Base-by-base conservation (phyloP, 1,140 invertebrate species). In the Manduca sexta region DNA sequence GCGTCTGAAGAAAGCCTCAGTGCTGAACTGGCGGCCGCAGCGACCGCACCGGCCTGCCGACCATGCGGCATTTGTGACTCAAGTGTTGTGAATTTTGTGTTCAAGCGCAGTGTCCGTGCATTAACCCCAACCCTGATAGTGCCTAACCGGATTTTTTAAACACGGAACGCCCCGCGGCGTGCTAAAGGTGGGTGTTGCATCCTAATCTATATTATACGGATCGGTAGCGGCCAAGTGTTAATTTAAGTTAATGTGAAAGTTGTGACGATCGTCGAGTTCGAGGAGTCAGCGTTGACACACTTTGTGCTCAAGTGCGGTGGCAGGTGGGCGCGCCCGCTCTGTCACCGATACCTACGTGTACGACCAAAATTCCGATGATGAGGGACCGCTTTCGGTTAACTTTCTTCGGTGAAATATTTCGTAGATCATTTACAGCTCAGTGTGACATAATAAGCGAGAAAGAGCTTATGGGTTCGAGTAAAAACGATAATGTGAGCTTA, bases 161-260 rank as follows among this genome's bases (percentile, higher is more conserved):
- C 30, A 45, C 43, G 56, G 67, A 72, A 71, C 69, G 67, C 68
- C 66, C 67, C 74, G 68, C 64, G 69, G 69, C 71, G 65, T 74
- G 60, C 56, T 67, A 64, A 78, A 82, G 78, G 78, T 82, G 66
- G 56, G 72, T 82, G 43, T 29, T 54, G 49, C 47, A 56, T 52
- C 11, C 31, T 34, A 18, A 45, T 47, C 21, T 31, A 15, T 44
- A 45, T 50, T 57, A 59, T 59, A 60, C 45, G 55, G 72, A 69
- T 64, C 57, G 52, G 26, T 51, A 54, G 44, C 50, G 54, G 59
- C 56, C 57, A 55, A 69, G 64, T 72, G 70, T 73, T 81, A 71
- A 80, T 75, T 81, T 79, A 81, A 79, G 76, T 77, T 74, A 69
- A 83, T 82, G 81, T 85, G 81, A 85, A 85, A 85, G 79, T 85